phyloP scores from a whole-genome alignment of 2,113 vertebrate species.

The Laticauda colubrina region DNA sequence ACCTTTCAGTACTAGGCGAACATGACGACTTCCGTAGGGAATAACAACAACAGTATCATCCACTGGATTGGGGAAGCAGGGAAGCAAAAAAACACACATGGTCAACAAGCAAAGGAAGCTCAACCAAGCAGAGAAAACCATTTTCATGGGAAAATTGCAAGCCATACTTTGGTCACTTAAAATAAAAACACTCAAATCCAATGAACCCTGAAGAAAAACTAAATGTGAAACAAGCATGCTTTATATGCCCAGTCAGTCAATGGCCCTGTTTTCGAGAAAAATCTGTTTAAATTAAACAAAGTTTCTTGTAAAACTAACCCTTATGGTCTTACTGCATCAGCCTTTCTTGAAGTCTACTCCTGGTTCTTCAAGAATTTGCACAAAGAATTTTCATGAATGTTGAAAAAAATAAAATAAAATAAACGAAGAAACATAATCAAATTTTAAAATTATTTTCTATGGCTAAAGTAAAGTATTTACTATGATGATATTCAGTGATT shows the following conservation, averaged over 20 bases:
- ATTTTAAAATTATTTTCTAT: neutral
- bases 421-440: neutral
- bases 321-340: constrained; percentile 25
- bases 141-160: constrained; percentile 30
- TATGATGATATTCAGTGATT: neutral
- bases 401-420: neutral
- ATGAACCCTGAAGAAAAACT: constrained; percentile 24
- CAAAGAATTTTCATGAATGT: neutral
- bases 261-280: constrained; percentile 21
- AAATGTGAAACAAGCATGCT: neutral
- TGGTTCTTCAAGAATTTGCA: neutral
- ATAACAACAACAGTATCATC: constrained; percentile 88
- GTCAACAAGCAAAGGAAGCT: constrained; percentile 37
- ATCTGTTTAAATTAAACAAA: constrained; percentile 16
- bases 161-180: neutral
- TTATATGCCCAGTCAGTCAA: constrained; percentile 5
- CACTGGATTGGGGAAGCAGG: constrained; percentile 62
- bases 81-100: constrained; percentile 43
- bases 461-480: neutral
- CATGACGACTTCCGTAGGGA: constrained; percentile 89
- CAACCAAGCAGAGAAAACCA: constrained; percentile 39
- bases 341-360: neutral
- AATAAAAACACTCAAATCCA: neutral
- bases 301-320: constrained; percentile 19
- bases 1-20: constrained; percentile 92